Base-by-base conservation (phyloP, 2,113 vertebrate species). In the Clarias macrocephalus region DNA sequence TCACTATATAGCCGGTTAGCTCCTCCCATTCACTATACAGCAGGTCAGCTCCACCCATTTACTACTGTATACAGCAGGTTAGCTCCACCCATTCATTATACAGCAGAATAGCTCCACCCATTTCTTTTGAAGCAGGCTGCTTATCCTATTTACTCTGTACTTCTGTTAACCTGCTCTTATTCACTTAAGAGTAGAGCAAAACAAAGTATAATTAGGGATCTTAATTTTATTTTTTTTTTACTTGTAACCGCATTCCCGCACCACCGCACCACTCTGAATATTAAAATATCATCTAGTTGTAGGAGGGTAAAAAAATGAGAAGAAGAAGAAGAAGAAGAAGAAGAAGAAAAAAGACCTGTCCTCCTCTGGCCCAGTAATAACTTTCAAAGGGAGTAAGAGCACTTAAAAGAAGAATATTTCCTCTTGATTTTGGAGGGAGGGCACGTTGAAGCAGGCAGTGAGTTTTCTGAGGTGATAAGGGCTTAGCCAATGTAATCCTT, bases 401-500 rank as follows among this genome's bases (percentile, higher is more conserved):
- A 87, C 85, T 90, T 88, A 90, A 90, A 89, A 87, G 83, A 87
- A 56, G 80, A 88, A 88, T 89, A 88, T 89, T 89, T 87, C 89
- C 89, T 88, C 88, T 84, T 91, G 87, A 91, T 91, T 91, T 89
- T 84, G 80, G 85, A 86, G 60, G 82, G 65, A 86, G 84, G 89
- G 82, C 87, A 84, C 66, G 75, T 70, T 80, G 80, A 86, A 89
- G 90, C 89, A 88, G 80, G 75, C 83, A 73, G 57, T 76, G 85
- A 90, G 89, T 89, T 91, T 89, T 89, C 87, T 81, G 84, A 84
- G 86, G 90, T 89, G 90, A 91, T 90, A 90, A 91, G 87, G 84
- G 87, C 90, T 91, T 90, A 88, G 89, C 85, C 87, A 87, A 59
- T 90, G 90, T 91, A 91, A 91, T 91, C 90, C 90, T 86, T 86